Evolutionary conservation across 2,113 vertebrate species (phyloP).

Genomic region (Tyrannus savana): DNA sequence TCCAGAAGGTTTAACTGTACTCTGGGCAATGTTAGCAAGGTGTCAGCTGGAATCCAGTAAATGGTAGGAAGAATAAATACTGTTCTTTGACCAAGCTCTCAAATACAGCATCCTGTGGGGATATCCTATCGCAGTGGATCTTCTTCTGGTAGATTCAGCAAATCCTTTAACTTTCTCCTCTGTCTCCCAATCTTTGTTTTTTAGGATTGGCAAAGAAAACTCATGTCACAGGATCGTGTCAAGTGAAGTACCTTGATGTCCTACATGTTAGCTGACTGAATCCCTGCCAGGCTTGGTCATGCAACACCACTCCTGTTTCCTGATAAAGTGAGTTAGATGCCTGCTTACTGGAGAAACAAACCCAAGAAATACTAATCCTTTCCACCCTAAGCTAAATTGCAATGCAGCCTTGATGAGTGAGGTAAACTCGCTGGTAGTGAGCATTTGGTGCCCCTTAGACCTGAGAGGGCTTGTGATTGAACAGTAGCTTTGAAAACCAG

Average conservation of each 20-base stretch:
- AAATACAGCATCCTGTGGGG: not conserved
- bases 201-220: not conserved
- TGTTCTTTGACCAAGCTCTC: not conserved
- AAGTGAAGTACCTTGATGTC: not conserved
- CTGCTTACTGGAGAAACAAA: not conserved
- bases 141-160: not conserved
- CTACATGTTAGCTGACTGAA: not conserved
- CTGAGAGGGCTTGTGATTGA: not conserved
- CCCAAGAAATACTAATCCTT: not conserved
- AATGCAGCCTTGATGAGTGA: too few relatives aligned
- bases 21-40: not conserved
- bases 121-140: rapidly evolving
- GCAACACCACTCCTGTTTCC: not conserved
- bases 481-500: not conserved
- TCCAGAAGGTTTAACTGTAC: not conserved
- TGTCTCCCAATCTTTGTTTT: not conserved
- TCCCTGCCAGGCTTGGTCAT: not conserved
- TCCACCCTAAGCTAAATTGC: not conserved
- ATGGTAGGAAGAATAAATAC: not conserved
- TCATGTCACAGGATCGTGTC: not conserved
- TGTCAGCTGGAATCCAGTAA: not conserved
- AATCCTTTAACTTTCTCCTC: not conserved
- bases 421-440: not conserved
- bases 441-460: not conserved
- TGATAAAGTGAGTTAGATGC: not conserved